Percentiles rank a stretch among this genome's conserved stretches.
These are phyloP conservation scores for Nebria salina DNA, from an alignment of 2,888 invertebrate genomes.

Conservation along the genomic window DNA sequence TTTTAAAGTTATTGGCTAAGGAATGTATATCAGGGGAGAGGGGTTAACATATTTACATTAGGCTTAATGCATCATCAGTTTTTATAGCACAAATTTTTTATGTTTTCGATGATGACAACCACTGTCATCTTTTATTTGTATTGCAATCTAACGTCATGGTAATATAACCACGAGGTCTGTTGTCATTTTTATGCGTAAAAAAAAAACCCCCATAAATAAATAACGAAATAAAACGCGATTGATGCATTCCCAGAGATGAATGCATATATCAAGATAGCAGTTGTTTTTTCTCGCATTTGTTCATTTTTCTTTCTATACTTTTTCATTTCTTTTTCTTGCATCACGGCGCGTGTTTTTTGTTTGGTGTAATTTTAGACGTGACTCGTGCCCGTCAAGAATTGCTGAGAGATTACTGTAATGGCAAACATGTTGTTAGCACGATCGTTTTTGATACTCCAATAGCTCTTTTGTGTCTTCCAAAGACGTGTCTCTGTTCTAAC, in stretches of 20 bases:
- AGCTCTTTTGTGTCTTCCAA: slow-evolving; percentile 25
- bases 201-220: not conserved
- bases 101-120: slow-evolving; percentile 7
- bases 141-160: slow-evolving; percentile 21
- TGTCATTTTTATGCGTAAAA: slow-evolving; percentile 1
- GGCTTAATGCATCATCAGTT: slow-evolving; percentile 30
- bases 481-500: slow-evolving; percentile 13
- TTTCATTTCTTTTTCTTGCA: slow-evolving; percentile 23
- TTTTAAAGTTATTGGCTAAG: not conserved
- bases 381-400: slow-evolving; percentile 44
- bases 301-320: slow-evolving; percentile 2
- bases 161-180: slow-evolving; percentile 8
- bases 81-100: slow-evolving; percentile 39
- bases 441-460: slow-evolving; percentile 25
- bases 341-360: slow-evolving; percentile 25
- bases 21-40: not conserved
- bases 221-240: not conserved
- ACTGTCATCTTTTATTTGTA: slow-evolving; percentile 33
- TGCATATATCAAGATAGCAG: too few species aligned
- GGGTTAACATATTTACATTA: not conserved
- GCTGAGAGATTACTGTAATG: slow-evolving; percentile 40
- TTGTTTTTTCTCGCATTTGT: not conserved
- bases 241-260: not conserved
- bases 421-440: slow-evolving; percentile 41
- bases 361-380: slow-evolving; percentile 40